Evolutionary conservation across 2,113 vertebrate species (phyloP), one percentile per base, ranked within the genome.

Genomic region (Brachyhypopomus occidentalis): DNA sequence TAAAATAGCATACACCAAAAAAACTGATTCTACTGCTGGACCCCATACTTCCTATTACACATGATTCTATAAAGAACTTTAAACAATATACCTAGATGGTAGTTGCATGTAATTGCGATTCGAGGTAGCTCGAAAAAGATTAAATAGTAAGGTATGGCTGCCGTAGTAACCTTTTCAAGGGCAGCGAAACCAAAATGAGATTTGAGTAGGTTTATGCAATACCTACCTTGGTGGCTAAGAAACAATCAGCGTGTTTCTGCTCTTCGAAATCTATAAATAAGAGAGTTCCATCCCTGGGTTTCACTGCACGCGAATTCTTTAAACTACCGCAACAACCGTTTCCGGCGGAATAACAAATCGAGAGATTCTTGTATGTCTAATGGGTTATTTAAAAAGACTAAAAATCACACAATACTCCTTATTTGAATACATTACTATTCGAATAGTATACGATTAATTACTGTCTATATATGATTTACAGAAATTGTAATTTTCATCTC

Each of bases 311-410:
- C 16, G 71, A 71, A 78, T 75, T n/a, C 72, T 67, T 48, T 30
- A 76, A 60, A 25, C 80, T 58, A 30, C 30, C n/a, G 60, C 12
- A 75, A 45, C 63, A 73, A 73, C 67, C 12, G 73, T 85, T 85
- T 85, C 80, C 76, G 79, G 83, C 63, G 34, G 66, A 2, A 58
- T 48, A 56, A 63, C 0, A 5, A 19, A 6, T 52, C 19, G 9
- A 30, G 56, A 3, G 23, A 5, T 7, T 63, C 36, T 2, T 12
- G 11, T 0, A 23, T 0, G 19, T 11, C 17, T 36, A 41, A 71
- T 59, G 14, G 55, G 22, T 52, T 6, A 36, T 60, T 60, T 45
- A 12, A n/a, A 25, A 38, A 17, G 1, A 30, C 78, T 34, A 22
- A 22, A 70, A 30, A 70, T 41, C 8, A 41, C 36, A 41, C n/a